Percentiles rank a stretch among this genome's conserved stretches.
These are phyloP conservation scores for Enteromius argenteus DNA, from an alignment of 2,797 vertebrate species.

Conservation along the genomic window DNA sequence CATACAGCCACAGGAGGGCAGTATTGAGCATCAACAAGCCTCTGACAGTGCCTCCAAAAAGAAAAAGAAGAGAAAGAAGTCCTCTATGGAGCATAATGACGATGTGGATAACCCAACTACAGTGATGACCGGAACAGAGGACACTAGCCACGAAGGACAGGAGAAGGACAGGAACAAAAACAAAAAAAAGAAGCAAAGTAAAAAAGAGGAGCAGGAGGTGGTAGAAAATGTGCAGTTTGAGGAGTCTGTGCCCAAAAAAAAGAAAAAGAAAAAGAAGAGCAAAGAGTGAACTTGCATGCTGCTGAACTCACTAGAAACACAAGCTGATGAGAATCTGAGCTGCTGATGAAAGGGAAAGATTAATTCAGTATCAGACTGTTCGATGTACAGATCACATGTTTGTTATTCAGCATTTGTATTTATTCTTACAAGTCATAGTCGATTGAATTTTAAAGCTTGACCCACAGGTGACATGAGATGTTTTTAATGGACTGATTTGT, in stretches of 20 bases:
- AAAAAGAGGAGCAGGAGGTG: background rate
- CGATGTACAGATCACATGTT: background rate
- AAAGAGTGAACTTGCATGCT: constrained; percentile 1
- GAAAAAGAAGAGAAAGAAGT: constrained; percentile 69
- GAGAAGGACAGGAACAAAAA: constrained; percentile 6
- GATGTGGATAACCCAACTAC: background rate
- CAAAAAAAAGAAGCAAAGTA: constrained; percentile 51
- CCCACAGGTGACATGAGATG: background rate
- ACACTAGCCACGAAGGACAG: constrained; percentile 14
- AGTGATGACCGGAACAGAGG: constrained; percentile 18
- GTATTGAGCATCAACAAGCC: constrained; percentile 14
- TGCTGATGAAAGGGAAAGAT: background rate
- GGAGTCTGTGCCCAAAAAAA: constrained; percentile 14
- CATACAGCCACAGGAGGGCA: constrained; percentile 33
- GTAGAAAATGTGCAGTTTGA: constrained; percentile 45
- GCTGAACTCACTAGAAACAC: background rate
- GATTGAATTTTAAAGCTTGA: background rate
- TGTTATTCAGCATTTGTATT: constrained; percentile 9
- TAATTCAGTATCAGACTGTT: background rate
- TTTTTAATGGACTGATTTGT: background rate
- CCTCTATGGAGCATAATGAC: constrained; percentile 29
- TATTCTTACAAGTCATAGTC: background rate
- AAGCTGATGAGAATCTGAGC: background rate
- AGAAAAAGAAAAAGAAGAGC: constrained; percentile 64
- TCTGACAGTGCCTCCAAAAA: constrained; percentile 51